phyloP scores from a whole-genome alignment of 2,888 invertebrate genomes.

The Odontomyia ornata region DNA sequence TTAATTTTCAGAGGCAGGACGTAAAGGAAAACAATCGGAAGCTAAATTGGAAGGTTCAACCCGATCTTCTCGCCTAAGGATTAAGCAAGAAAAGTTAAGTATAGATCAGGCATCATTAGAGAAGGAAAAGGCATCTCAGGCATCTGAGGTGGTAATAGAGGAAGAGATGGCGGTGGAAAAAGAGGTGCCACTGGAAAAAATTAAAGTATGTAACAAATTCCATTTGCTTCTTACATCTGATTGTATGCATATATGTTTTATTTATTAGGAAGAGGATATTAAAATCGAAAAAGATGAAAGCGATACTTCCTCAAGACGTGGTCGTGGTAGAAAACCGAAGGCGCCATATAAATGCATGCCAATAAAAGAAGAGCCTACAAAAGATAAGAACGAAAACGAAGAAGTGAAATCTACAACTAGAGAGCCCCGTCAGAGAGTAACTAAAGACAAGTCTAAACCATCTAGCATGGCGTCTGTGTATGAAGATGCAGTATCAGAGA shows the following conservation, averaged over 20 bases:
- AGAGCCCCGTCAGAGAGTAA: background rate
- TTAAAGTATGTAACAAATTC: background rate
- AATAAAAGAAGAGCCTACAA: slow-evolving; percentile 29
- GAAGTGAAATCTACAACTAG: slow-evolving; percentile 40
- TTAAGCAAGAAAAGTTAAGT: slow-evolving; percentile 41
- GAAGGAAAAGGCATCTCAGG: slow-evolving; percentile 11
- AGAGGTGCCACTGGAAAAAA: background rate
- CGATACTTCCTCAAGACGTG: background rate
- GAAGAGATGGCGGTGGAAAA: background rate
- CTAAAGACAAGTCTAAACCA: slow-evolving; percentile 13
- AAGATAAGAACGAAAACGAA: slow-evolving; percentile 25
- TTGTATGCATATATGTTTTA: background rate
- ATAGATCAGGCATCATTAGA: slow-evolving; percentile 26
- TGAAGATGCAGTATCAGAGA: slow-evolving; percentile 62
- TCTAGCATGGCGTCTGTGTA: slow-evolving; percentile 59
- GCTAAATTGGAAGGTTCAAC: slow-evolving; percentile 15
- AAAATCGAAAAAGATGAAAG: background rate
- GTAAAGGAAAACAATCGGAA: slow-evolving; percentile 36
- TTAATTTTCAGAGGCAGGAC: slow-evolving; percentile 7
- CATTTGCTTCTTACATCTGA: no score
- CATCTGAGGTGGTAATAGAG: background rate
- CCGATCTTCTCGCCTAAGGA: slow-evolving; percentile 23
- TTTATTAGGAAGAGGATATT: slow-evolving; percentile 16
- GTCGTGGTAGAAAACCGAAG: slow-evolving; percentile 3
- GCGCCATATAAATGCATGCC: slow-evolving; percentile 33